Evolutionary conservation across 2,797 vertebrate genomes (phyloP).

Genomic region (Loris lydekkerianus): DNA sequence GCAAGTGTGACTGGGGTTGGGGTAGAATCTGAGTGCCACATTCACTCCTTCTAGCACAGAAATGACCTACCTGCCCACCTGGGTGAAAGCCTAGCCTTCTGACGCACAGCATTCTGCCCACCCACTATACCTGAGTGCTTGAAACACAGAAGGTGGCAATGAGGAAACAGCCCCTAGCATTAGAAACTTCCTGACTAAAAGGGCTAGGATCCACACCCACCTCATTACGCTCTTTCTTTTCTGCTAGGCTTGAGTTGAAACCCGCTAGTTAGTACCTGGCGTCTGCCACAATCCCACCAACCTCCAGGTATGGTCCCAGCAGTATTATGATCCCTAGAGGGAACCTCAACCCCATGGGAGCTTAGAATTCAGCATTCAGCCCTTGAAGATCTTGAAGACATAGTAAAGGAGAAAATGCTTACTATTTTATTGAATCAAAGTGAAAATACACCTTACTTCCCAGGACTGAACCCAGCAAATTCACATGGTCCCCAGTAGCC

Average conservation of each 20-base stretch:
- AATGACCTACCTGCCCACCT: background rate
- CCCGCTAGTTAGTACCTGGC: background rate
- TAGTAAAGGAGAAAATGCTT: background rate
- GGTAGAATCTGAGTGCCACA: too few relatives aligned
- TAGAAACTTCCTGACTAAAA: too few relatives aligned
- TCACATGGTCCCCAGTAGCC: background rate
- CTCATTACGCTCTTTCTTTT: background rate
- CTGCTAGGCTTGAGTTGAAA: background rate
- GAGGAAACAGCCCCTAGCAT: background rate
- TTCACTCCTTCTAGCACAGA: background rate
- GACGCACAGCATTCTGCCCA: background rate
- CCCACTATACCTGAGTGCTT: background rate
- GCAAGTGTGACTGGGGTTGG: background rate
- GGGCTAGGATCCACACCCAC: background rate
- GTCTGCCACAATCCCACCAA: background rate
- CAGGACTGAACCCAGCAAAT: background rate
- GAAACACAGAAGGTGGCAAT: background rate
- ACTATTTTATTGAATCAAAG: background rate
- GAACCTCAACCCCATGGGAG: background rate
- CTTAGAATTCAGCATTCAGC: background rate
- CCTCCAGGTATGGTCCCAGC: background rate
- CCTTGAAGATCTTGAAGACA: background rate
- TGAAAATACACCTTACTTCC: background rate
- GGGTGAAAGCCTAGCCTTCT: background rate
- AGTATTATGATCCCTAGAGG: background rate